Conservation (phyloP, 1,140 invertebrate genomes). For the Aradophagus sp. region DNA sequence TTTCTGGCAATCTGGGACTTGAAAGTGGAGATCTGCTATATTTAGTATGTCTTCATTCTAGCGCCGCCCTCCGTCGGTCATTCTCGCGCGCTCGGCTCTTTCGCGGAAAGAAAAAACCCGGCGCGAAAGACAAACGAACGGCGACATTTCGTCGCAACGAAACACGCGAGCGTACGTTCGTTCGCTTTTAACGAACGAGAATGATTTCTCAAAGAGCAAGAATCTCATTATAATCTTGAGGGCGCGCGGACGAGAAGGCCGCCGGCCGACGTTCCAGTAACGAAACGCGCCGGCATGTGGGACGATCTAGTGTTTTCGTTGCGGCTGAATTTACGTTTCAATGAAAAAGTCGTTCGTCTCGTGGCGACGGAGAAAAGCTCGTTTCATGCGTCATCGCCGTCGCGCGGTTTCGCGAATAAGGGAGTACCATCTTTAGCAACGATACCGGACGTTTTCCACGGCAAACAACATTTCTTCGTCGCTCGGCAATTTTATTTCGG, state of each 20-base stretch:
- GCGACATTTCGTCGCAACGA: slow-evolving; percentile 1
- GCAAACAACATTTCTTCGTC: too few relatives aligned
- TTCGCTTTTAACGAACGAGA: slow-evolving; percentile 26
- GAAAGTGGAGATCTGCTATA: slow-evolving; percentile 62
- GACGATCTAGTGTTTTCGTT: slow-evolving; percentile 32
- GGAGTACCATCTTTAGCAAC: background rate
- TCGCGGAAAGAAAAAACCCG: slow-evolving; percentile 18
- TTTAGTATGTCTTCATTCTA: slow-evolving; percentile 64
- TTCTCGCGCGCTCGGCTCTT: slow-evolving; percentile 8
- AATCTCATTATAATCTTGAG: slow-evolving; percentile 43
- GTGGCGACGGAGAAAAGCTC: slow-evolving; percentile 3
- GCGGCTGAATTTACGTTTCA: slow-evolving; percentile 19
- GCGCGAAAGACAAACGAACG: slow-evolving; percentile 5
- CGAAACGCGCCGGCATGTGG: slow-evolving; percentile 26
- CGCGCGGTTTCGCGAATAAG: background rate
- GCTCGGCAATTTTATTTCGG: too few relatives aligned
- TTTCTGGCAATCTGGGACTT: slow-evolving; percentile 59
- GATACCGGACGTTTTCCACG: too few relatives aligned
- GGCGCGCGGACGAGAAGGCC: slow-evolving; percentile 11
- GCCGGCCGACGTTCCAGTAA: slow-evolving; percentile 23
- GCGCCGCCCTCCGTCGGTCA: slow-evolving; percentile 28
- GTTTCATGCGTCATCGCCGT: background rate
- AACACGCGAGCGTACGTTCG: slow-evolving; percentile 16
- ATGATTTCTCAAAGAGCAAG: slow-evolving; percentile 24
- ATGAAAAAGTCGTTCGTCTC: slow-evolving; percentile 18